Base-by-base conservation (phyloP, 1,140 invertebrate genomes). In the Pissodes strobi region DNA sequence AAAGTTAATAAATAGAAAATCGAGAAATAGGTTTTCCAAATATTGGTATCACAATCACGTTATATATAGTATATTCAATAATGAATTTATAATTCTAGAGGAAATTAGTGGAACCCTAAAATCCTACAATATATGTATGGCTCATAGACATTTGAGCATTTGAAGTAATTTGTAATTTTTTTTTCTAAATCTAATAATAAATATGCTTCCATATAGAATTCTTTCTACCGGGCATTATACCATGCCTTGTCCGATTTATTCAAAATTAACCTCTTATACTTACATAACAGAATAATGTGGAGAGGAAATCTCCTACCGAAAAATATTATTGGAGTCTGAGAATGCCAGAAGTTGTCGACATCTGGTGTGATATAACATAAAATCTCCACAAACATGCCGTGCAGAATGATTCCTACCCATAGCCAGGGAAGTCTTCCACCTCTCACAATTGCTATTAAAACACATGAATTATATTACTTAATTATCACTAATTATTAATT, bases 311-410 rank as follows among this genome's bases (percentile, higher is more conserved):
- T 77, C 23, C 82, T 76, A 15, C 88, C 88, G 5, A 90, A 75
- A 17, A 92, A 82, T 64, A 89, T 87, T 8, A 91, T 76, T 2
- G 87, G 86, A 0, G 87, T 86, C 78, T 90, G 88, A 6, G 88
- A 85, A 75, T 90, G 88, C 89, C 90, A 92, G 74, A 90, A 91
- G 75, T 89, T 91, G 73, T 91, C 88, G 0, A 87, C 81, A 66
- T 88, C 86, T 0, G 88, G 80, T 27, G 85, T 67, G 66, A 81
- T 79, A 71, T 87, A 88, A 55, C 80, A 82, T n/a, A 87, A 69
- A 53, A 76, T 75, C 78, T 89, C 87, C 4, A 87, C 79, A 2
- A 83, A 80, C 6, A 87, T 64, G 8, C 89, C 89, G 74, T 91
- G 88, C 2, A 89, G 69, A 53, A 90, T 73, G 2, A 84, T 85